Percentiles rank a stretch among this genome's conserved stretches.
Conservation (phyloP, 2,888 invertebrate genomes). For the Selenia dentaria region DNA sequence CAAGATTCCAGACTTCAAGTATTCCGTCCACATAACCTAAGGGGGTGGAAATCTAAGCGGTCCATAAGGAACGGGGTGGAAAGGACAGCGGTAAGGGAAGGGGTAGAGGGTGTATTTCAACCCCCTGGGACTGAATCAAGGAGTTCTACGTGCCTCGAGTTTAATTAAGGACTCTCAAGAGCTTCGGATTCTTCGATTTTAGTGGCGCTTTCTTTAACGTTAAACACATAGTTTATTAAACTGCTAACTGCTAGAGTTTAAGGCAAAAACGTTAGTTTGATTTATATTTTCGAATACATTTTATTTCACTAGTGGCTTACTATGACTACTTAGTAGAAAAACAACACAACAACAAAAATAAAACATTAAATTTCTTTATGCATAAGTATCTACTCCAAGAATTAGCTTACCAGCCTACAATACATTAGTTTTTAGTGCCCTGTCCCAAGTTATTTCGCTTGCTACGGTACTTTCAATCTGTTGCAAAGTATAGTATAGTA, state of each 20-base stretch:
- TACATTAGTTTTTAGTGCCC: no score
- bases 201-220: slow-evolving; percentile 74
- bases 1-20: slow-evolving; percentile 81
- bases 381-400: no score
- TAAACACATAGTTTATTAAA: slow-evolving; percentile 36
- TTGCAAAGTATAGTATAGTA: no score
- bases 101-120: slow-evolving; percentile 45
- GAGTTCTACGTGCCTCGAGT: slow-evolving; percentile 81
- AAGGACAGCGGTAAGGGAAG: slow-evolving; percentile 39
- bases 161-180: slow-evolving; percentile 79
- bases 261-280: slow-evolving; percentile 28
- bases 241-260: slow-evolving; percentile 31
- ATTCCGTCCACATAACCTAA: slow-evolving; percentile 79
- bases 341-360: no score
- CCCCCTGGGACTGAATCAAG: slow-evolving; percentile 79
- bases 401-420: no score
- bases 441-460: no score
- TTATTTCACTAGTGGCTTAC: no score
- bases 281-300: slow-evolving; percentile 9
- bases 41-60: slow-evolving; percentile 82
- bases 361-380: no score
- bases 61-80: slow-evolving; percentile 76
- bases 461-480: no score
- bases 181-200: slow-evolving; percentile 79
- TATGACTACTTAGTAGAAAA: no score